These are phyloP conservation scores for Eugnorisma glareosa DNA, from an alignment of 2,888 invertebrate genomes.

Conservation along the genomic window DNA sequence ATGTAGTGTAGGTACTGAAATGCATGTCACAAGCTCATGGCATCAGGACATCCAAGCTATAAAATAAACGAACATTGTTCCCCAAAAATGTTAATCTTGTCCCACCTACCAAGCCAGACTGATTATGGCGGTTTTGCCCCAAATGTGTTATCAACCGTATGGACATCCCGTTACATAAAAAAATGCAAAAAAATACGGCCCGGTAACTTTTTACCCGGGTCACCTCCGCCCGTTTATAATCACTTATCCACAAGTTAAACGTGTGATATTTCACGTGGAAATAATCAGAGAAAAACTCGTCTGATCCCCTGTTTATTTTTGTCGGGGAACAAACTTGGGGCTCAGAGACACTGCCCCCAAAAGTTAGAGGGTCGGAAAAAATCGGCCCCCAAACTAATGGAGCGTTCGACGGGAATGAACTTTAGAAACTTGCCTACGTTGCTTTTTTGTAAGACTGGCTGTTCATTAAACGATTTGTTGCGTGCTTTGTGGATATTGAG, in stretches of 20 bases:
- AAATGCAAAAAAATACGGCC: conserved; percentile 28
- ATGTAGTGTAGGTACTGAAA: not conserved
- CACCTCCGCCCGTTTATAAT: conserved; percentile 51
- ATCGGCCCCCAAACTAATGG: conserved; percentile 84
- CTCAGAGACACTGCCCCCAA: conserved; percentile 71
- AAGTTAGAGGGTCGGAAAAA: conserved; percentile 82
- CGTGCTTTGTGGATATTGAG: not conserved
- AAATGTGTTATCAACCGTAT: conserved; percentile 31
- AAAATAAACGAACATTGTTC: not conserved
- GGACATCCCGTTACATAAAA: conserved; percentile 20
- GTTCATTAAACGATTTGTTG: conserved; percentile 43
- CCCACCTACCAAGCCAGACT: conserved; percentile 4
- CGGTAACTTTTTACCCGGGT: conserved; percentile 46
- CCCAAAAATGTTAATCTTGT: conserved; percentile 17
- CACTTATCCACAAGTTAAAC: conserved; percentile 52
- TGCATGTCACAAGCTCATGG: not conserved
- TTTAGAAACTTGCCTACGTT: conserved; percentile 79
- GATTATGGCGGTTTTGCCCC: conserved; percentile 20
- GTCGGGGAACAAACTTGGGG: conserved; percentile 70
- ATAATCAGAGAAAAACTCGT: conserved; percentile 76
- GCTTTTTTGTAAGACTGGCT: conserved; percentile 64
- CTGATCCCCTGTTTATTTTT: conserved; percentile 82
- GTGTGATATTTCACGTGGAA: conserved; percentile 75
- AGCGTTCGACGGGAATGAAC: conserved; percentile 81
- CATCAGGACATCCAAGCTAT: no score